Evolutionary conservation across 2,113 vertebrate genomes (phyloP), one percentile per base, ranked within the genome.

Genomic region (Grammomys surdaster): DNA sequence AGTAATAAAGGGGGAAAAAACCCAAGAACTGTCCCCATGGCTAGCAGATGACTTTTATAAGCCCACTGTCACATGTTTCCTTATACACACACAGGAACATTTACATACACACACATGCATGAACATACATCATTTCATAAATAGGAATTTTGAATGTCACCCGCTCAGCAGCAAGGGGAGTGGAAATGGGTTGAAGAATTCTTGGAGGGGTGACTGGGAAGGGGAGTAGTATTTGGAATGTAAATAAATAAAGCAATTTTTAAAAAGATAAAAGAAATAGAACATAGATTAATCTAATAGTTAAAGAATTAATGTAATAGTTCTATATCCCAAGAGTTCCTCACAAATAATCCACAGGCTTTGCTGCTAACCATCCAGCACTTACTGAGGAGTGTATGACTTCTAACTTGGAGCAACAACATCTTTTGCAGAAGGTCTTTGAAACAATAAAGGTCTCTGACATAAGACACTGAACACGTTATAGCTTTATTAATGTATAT

Each of bases 381-480:
- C 2, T 80, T n/a, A 24, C 2, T 8, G 19, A 67, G 0, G 20
- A 20, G 5, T 2, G 1, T 0, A 12, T 89, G 72, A 7, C 33
- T 70, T 65, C 33, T 40, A 19, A 13, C 20, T 85, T 8, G 28
- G 8, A 26, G 11, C 12, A 26, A 6, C 22, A 63, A 0, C 9
- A 26, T 6, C 36, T 86, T 40, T 56, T 73, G 14, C 8, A 70
- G 2, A 26, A 14, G 3, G 6, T 0, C 56, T 81, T 78, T 70
- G 14, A 2, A 87, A 75, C 58, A 77, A 48, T 56, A 78, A 36
- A 88, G 3, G 9, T 13, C 56, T 16, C 13, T 84, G 7, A 43
- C 87, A 26, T 28, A 80, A 96, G 26, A 19, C 17, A 40, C 31
- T 51, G 58, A 65, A 11, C 7, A n/a, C 56, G 70, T 69, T 48